Evolutionary conservation across 1,140 invertebrate species (phyloP).

Genomic region (Zaprionus africanus): DNA sequence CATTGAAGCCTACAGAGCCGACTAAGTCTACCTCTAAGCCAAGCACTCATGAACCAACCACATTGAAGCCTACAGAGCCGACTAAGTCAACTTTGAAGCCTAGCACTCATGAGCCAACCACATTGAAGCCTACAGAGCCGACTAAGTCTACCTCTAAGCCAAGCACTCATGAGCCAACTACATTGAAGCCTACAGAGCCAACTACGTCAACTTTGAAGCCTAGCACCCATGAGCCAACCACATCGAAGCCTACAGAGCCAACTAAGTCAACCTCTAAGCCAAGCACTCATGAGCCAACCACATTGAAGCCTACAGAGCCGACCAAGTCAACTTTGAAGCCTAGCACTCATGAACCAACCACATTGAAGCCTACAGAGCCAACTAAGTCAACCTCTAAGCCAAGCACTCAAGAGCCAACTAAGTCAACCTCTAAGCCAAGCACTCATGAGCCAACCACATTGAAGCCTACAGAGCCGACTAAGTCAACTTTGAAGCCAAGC

Average conservation of each 20-base stretch:
- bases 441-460: background rate
- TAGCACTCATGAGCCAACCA: background rate
- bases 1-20: too few species aligned
- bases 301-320: background rate
- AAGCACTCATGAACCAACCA: constrained; percentile 1
- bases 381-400: background rate
- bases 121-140: background rate
- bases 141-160: background rate
- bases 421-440: background rate
- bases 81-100: background rate
- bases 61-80: background rate
- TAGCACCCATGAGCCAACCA: background rate
- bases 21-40: too few species aligned
- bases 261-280: background rate
- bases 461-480: background rate
- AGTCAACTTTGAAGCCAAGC: background rate
- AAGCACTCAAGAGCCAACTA: background rate
- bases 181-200: background rate
- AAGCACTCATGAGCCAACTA: background rate
- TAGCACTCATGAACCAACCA: background rate
- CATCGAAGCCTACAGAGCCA: background rate
- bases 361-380: background rate
- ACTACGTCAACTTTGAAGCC: background rate
- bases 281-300: background rate
- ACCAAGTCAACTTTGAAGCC: background rate